Evolutionary conservation across 2,113 vertebrate species (phyloP).

Genomic region (Campylorhamphus procurvoides): DNA sequence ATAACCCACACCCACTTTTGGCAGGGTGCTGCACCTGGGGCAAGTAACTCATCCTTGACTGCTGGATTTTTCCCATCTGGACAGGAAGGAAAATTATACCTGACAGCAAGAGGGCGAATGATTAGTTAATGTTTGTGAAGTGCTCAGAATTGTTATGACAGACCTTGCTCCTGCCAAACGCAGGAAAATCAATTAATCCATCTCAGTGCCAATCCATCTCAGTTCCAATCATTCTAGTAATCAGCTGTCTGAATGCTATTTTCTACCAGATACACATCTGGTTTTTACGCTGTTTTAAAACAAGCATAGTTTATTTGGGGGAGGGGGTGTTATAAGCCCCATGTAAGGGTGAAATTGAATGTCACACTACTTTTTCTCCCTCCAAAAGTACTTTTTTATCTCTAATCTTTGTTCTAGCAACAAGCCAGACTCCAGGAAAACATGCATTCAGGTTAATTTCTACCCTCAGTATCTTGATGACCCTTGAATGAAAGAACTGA

Average conservation of each 20-base stretch:
- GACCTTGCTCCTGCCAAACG: not conserved
- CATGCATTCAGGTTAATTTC: not conserved
- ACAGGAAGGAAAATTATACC: not conserved
- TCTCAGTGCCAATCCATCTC: not conserved
- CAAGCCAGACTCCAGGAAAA: not conserved
- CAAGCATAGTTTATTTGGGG: not conserved
- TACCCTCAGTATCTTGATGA: not conserved
- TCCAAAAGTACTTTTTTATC: not conserved
- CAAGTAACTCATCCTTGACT: not conserved
- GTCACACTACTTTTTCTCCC: not conserved
- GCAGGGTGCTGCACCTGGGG: not conserved
- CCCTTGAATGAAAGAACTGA: not conserved
- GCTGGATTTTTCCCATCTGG: not conserved
- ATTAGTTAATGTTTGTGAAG: slow-evolving; percentile 8
- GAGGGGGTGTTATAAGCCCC: not conserved
- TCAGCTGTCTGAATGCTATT: not conserved
- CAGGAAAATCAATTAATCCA: slow-evolving; percentile 45
- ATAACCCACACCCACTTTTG: not conserved
- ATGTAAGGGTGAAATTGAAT: not conserved
- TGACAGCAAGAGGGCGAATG: not conserved
- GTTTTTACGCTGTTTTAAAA: not conserved
- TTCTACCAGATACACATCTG: not conserved
- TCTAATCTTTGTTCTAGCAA: not conserved
- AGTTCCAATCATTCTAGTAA: not conserved
- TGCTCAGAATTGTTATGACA: not conserved